phyloP scores from a whole-genome alignment of 2,797 vertebrate genomes.

The Orestias chungarensis region DNA sequence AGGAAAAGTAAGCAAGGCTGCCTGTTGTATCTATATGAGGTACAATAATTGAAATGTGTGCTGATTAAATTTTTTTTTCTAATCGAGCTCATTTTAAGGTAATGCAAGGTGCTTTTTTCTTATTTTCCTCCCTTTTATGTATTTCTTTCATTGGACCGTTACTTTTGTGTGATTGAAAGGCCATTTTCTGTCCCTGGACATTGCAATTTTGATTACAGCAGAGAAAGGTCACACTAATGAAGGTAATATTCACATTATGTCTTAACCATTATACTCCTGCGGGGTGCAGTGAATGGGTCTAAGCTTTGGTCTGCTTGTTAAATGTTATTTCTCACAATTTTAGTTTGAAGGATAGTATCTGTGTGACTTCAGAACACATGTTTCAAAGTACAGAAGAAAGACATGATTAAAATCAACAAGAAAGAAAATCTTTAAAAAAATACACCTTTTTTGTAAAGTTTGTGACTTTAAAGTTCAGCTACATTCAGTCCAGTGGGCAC shows the following conservation, averaged over 20 bases:
- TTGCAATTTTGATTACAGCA: conserved; percentile 30
- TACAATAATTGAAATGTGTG: neutral
- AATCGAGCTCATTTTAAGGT: neutral
- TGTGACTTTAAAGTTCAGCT: neutral
- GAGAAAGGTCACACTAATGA: conserved; percentile 50
- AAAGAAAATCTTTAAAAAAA: neutral
- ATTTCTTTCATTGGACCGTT: conserved; percentile 25
- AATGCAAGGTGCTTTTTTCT: conserved; percentile 15
- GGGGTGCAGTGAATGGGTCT: conserved; percentile 22
- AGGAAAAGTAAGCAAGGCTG: neutral
- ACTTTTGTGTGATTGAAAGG: conserved; percentile 34
- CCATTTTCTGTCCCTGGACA: conserved; percentile 29
- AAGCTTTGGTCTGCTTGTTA: conserved; percentile 31
- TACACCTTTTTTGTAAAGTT: conserved; percentile 5
- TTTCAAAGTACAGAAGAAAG: conserved; percentile 13
- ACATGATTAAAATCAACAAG: neutral
- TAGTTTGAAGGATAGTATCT: conserved; percentile 27
- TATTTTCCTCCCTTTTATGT: conserved; percentile 9
- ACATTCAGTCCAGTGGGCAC: neutral
- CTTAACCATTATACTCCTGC: conserved; percentile 29
- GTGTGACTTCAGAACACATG: conserved; percentile 14
- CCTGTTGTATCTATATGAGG: neutral
- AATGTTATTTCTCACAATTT: conserved; percentile 37
- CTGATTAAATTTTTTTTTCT: neutral
- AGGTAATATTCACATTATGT: conserved; percentile 51